Percentiles rank a stretch among this genome's conserved stretches.
Evolutionary conservation across 2,113 vertebrate species (phyloP).

Genomic region (Xiphophorus maculatus): DNA sequence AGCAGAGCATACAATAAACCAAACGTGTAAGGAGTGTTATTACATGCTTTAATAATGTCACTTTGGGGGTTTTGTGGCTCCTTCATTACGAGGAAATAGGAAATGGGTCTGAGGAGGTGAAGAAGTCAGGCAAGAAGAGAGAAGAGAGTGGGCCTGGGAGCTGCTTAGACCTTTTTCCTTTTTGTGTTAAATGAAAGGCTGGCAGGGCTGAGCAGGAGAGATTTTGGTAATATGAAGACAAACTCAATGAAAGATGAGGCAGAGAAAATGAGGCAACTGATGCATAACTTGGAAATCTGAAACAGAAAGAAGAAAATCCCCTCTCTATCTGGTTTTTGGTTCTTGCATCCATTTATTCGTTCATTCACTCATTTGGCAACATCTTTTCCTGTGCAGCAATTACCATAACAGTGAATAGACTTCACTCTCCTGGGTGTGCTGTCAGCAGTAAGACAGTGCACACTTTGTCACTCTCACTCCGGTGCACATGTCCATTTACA

Average conservation of each 20-base stretch:
- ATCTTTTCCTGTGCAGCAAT: background rate
- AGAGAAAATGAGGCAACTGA: slow-evolving; percentile 8
- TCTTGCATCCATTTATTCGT: no score
- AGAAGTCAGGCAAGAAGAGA: background rate
- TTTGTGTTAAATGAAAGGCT: slow-evolving; percentile 5
- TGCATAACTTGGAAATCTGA: slow-evolving; percentile 13
- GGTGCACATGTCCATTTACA: slow-evolving; percentile 6
- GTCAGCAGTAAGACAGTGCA: slow-evolving; percentile 23
- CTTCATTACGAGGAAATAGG: slow-evolving; percentile 3
- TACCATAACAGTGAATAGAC: slow-evolving; percentile 4
- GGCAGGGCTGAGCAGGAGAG: background rate
- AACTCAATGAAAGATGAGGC: slow-evolving; percentile 14
- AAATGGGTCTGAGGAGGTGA: slow-evolving; percentile 4
- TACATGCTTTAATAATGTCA: slow-evolving; percentile 18
- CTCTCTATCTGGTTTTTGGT: background rate
- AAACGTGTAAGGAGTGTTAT: slow-evolving; percentile 1
- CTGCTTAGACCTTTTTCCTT: slow-evolving; percentile 15
- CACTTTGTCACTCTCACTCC: slow-evolving; percentile 7
- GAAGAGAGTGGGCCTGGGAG: background rate
- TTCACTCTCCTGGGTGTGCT: slow-evolving; percentile 17
- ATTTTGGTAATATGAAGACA: slow-evolving; percentile 7
- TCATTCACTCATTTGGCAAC: background rate
- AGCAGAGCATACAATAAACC: slow-evolving; percentile 18
- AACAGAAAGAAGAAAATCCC: background rate
- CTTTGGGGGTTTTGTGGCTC: background rate